phyloP scores from a whole-genome alignment of 2,888 invertebrate species.

The Hirtodrosophila duncani region DNA sequence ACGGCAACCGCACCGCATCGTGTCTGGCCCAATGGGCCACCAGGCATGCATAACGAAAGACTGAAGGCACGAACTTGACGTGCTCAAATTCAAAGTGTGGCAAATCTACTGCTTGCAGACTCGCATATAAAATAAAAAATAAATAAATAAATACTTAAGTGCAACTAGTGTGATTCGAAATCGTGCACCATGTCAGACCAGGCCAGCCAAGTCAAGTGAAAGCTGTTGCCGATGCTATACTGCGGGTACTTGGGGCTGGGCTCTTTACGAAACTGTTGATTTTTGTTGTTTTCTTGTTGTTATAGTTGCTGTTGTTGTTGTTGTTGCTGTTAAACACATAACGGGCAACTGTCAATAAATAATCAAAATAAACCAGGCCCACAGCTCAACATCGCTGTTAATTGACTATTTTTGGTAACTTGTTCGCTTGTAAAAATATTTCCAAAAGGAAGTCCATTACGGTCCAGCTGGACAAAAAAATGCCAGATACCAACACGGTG shows the following conservation, averaged over 20 bases:
- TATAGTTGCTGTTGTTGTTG: slow-evolving; percentile 4
- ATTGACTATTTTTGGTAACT: slow-evolving; percentile 66
- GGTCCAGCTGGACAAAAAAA: slow-evolving; percentile 3
- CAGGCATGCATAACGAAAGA: slow-evolving; percentile 69
- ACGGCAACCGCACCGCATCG: neutral
- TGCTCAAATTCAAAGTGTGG: slow-evolving; percentile 65
- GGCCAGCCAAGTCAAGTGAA: slow-evolving; percentile 44
- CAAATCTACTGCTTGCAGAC: slow-evolving; percentile 45
- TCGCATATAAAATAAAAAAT: slow-evolving; percentile 7
- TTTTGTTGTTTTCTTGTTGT: slow-evolving; percentile 10
- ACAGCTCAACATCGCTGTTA: slow-evolving; percentile 35
- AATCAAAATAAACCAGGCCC: slow-evolving; percentile 62
- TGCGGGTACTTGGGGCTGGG: slow-evolving; percentile 20
- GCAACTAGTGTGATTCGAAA: slow-evolving; percentile 9
- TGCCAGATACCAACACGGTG: neutral
- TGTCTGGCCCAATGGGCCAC: slow-evolving; percentile 50
- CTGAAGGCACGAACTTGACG: slow-evolving; percentile 71
- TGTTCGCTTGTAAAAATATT: slow-evolving; percentile 57
- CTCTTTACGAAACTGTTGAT: slow-evolving; percentile 51
- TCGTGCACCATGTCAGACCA: slow-evolving; percentile 20
- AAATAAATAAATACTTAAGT: slow-evolving; percentile 17
- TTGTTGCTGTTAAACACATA: slow-evolving; percentile 44
- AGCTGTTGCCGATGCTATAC: slow-evolving; percentile 28
- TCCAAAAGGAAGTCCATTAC: slow-evolving; percentile 26
- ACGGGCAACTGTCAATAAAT: slow-evolving; percentile 69